Base-by-base conservation (phyloP, 2,113 vertebrate species). In the Eptesicus fuscus region DNA sequence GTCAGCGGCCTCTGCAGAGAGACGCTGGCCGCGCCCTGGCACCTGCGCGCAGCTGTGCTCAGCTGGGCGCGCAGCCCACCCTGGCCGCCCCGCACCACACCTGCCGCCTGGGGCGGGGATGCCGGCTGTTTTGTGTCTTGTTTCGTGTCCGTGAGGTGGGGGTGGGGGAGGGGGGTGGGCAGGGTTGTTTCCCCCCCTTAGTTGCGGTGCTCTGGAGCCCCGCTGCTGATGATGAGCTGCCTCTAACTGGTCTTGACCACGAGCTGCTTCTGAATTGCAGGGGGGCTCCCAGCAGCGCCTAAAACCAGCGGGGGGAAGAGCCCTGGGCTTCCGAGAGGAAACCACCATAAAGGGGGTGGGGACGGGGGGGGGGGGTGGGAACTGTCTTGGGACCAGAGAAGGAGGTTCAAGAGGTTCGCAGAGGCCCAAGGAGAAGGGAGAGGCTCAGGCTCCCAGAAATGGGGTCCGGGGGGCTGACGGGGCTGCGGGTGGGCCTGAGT, bases 181-280 rank as follows among this genome's bases (percentile, higher is more conserved):
- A 88, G 97, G 44, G 95, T 44, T 9, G n/a, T 91, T 47, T 90
- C 47, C 83, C 94, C 89, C 13, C 16, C 76, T 83, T 32, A 40
- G 98, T 99, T 99, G 95, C 98, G 99, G 98, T 98, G 99, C 98
- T 96, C 97, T 76, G 0, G 53, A 90, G 84, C 95, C 92, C 74
- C 37, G 22, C 88, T 96, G 97, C 95, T 98, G 98, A 99, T 99
- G 99, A 99, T 98, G 99, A 99, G 98, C 99, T 98, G 99, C 98
- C 99, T 99, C 99, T 99, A 99, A 99, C 99, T 98, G 99, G 98
- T 98, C 97, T 97, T 67, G 96, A 98, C 99, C 99, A 99, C 98
- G 99, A 98, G 99, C 98, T 98, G 99, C 97, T 98, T 99, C 99
- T 98, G 99, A 99, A 98, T 98, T 97, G 98, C 98, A 97, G 98